Evolutionary conservation across 2,797 vertebrate species (phyloP), one percentile per base, ranked within the genome.

Genomic region (Tamandua tetradactyla): DNA sequence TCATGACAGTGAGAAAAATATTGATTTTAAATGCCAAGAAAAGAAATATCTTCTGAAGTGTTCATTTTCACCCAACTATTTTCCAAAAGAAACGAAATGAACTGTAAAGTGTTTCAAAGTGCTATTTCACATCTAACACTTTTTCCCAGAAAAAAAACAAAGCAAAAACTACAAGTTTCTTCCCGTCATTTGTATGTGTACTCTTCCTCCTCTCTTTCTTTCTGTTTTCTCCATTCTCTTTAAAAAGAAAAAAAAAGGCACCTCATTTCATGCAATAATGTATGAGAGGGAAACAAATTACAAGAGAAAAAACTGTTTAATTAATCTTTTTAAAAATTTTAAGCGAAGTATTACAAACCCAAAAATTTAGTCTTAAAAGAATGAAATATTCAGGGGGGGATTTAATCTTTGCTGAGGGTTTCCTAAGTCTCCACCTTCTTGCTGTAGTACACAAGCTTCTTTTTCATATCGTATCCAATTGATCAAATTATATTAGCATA

Each of bases 21-120:
- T 98, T 98, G 98, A 98, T 98, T 98, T 97, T 98, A 97, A 98
- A 98, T 98, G 93, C 93, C 93, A 98, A 97, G 95, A 97, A 98
- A 97, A 98, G 96, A 98, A 98, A 97, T 97, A 97, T 97, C 96
- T 98, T 98, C 91, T 95, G 93, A 98, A 97, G 94, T 96, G 55
- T 72, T 98, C 85, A 81, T 81, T 98, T 98, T 95, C 97, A 72
- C 96, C 91, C 94, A 91, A 89, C 96, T 98, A 96, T 98, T 97
- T 98, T 98, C 95, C 81, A 97, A 96, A 96, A 97, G 90, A 98
- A 98, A 96, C 75, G 64, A 83, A 98, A 90, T 89, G 89, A 66
- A 96, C 74, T 90, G 47, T 68, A 96, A 97, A 98, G 32, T 71
- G 89, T 94, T 97, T 97, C 94, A 76, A 52, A 86, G 57, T 15